These are phyloP conservation scores for Lasioglossum morio DNA, from an alignment of 2,888 invertebrate genomes.

Conservation along the genomic window DNA sequence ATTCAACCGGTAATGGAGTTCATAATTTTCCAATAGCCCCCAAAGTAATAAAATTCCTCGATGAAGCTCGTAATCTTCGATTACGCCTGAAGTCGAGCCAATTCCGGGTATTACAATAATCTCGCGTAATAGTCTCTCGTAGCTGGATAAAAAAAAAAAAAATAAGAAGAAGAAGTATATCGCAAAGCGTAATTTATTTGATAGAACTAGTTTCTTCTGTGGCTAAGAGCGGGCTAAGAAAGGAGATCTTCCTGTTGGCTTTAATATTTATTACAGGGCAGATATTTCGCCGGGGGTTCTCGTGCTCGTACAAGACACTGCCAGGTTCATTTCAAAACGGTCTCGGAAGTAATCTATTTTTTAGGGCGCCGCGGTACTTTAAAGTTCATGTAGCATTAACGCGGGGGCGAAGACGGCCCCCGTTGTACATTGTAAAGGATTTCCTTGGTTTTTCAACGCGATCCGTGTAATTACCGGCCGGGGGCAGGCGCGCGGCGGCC, in stretches of 20 bases:
- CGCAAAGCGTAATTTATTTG: not conserved
- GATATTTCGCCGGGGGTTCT: not conserved
- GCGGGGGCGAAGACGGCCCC: slow-evolving; percentile 16
- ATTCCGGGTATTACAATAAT: not conserved
- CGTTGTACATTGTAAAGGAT: slow-evolving; percentile 24
- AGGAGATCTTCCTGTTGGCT: not conserved
- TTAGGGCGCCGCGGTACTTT: not conserved
- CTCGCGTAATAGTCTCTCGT: not conserved
- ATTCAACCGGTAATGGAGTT: slow-evolving; percentile 2
- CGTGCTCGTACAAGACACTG: not conserved
- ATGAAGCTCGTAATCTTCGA: not conserved
- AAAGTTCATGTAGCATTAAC: slow-evolving; percentile 37
- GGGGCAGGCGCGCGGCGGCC: not conserved
- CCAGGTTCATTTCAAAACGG: slow-evolving; percentile 1
- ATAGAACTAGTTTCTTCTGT: not conserved
- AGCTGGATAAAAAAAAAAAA: not conserved
- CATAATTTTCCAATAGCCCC: not conserved
- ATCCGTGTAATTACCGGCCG: slow-evolving; percentile 54
- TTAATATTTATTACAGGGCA: slow-evolving; percentile 1
- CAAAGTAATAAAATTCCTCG: not conserved
- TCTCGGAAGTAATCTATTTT: slow-evolving; percentile 32
- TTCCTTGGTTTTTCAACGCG: slow-evolving; percentile 30
- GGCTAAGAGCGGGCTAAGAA: not conserved
- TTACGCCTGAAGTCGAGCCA: not conserved
- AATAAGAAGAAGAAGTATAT: too few relatives aligned